Conservation (phyloP, 2,113 vertebrate species). For the Physeter macrocephalus region DNA sequence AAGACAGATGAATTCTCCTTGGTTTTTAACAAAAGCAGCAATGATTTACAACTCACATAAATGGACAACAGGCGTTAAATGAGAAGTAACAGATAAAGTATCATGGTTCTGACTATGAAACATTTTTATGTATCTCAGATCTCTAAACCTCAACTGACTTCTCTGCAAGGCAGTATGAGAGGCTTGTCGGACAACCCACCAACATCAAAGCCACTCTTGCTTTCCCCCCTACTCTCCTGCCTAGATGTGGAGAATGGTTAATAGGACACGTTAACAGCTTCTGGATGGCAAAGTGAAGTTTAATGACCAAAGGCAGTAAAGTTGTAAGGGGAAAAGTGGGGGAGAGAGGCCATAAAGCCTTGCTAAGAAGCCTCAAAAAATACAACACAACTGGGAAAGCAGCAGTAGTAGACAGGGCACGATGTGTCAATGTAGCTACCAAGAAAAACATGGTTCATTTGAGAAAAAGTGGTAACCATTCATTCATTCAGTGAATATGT, state of each 20-base stretch:
- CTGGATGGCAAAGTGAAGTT: neutral
- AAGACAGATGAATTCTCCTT: neutral
- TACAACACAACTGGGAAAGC: neutral
- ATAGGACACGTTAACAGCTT: neutral
- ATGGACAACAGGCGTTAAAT: neutral
- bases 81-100: neutral
- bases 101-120: neutral
- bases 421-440: neutral
- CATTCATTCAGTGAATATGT: neutral
- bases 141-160: neutral
- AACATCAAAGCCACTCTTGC: neutral
- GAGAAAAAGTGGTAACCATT: neutral
- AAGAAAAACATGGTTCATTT: neutral
- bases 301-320: neutral
- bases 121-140: neutral
- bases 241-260: neutral
- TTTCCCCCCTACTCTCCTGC: neutral
- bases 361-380: neutral
- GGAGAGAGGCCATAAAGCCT: neutral
- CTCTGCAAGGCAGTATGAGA: neutral
- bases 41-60: neutral
- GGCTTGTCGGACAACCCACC: neutral
- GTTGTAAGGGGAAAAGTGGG: neutral
- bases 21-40: neutral
- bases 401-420: neutral